phyloP scores from a whole-genome alignment of 2,113 vertebrate species.

The Sorex araneus region DNA sequence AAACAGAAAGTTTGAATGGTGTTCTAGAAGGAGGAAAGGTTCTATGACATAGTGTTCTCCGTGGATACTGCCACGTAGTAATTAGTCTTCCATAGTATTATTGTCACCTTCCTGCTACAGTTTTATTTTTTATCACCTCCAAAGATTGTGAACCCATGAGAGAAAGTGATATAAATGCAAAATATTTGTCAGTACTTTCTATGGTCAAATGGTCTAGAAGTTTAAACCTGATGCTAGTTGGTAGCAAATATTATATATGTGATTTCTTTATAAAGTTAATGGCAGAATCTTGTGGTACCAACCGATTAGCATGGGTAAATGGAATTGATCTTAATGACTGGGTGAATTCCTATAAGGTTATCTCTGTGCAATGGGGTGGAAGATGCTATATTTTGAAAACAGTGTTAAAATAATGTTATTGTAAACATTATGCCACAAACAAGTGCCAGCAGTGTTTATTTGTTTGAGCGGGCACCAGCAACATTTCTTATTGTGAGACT shows the following conservation, averaged over 20 bases:
- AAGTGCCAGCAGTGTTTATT: not conserved
- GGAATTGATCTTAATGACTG: not conserved
- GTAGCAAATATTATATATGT: not conserved
- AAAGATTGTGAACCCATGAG: not conserved
- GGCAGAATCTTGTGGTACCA: not conserved
- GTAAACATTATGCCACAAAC: not conserved
- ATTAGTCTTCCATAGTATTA: not conserved
- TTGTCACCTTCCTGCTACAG: not conserved
- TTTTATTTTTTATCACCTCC: not conserved
- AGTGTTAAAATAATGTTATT: not conserved
- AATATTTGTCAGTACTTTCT: not conserved
- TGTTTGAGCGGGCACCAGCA: too few species aligned
- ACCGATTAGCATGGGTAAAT: not conserved
- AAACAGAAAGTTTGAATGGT: not conserved
- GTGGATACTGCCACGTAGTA: not conserved
- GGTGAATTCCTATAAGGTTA: not conserved
- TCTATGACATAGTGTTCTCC: fast-evolving
- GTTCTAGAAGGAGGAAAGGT: not conserved
- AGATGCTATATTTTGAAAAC: not conserved
- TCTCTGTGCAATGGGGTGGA: too few species aligned
- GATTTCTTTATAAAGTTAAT: not conserved
- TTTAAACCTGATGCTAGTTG: not conserved
- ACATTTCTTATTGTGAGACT: too few species aligned
- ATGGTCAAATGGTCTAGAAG: not conserved
- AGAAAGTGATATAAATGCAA: not conserved